A percentile compares a stretch with the other conserved stretches of the same genome.
Conservation (phyloP, 1,140 invertebrate species). For the Planococcus citri region DNA sequence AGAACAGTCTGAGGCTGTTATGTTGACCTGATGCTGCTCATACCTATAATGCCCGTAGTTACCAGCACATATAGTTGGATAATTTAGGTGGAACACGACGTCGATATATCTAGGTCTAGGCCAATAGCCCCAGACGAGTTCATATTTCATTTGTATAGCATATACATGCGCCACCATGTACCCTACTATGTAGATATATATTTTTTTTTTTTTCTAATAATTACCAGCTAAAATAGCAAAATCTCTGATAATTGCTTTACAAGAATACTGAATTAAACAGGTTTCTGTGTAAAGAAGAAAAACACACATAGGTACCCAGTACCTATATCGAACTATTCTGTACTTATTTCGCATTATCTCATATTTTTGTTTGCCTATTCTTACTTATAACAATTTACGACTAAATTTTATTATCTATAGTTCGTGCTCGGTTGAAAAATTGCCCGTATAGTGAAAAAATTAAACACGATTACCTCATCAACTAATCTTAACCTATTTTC, state of each 20-base stretch:
- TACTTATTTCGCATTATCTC: background rate
- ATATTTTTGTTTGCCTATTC: too few relatives aligned
- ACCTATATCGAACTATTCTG: background rate
- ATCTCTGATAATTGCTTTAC: background rate
- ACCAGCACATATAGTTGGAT: background rate
- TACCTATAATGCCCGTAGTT: conserved; percentile 1
- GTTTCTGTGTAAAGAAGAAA: background rate
- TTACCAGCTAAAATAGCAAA: background rate
- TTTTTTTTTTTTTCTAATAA: conserved; percentile 8
- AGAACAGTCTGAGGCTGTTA: background rate
- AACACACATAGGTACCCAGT: too few relatives aligned
- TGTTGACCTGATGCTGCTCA: conserved; percentile 5
- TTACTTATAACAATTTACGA: too few relatives aligned
- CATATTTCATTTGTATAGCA: background rate
- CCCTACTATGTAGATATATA: background rate
- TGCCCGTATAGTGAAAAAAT: background rate
- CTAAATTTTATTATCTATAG: too few relatives aligned
- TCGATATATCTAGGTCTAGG: conserved; percentile 2
- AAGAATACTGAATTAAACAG: background rate
- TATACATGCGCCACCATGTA: too few relatives aligned
- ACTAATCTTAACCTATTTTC: background rate
- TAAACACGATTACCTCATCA: background rate
- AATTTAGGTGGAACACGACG: background rate
- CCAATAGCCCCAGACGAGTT: background rate
- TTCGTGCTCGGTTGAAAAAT: background rate